Percentiles rank a stretch among this genome's conserved stretches.
Evolutionary conservation across 2,888 invertebrate species (phyloP).

Genomic region (Piscicola geometra): DNA sequence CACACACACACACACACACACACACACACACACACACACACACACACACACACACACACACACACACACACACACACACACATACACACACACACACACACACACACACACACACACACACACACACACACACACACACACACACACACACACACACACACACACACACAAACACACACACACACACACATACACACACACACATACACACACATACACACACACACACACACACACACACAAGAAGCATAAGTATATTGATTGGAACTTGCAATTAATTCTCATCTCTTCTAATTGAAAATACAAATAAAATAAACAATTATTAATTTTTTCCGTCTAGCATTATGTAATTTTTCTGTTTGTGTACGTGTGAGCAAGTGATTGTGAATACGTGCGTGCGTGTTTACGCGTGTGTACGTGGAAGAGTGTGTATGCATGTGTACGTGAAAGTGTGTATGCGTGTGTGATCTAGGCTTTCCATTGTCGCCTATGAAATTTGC

Average conservation of each 20-base stretch:
- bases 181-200: too few relatives aligned
- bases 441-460: background rate
- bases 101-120: constrained; percentile 19
- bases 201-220: too few relatives aligned
- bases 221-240: too few relatives aligned
- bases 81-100: constrained; percentile 12
- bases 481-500: too few relatives aligned
- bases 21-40: constrained; percentile 19
- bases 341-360: background rate
- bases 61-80: constrained; percentile 19
- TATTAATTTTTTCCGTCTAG: background rate
- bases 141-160: constrained; percentile 19
- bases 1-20: constrained; percentile 16
- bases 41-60: constrained; percentile 19
- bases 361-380: background rate
- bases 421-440: background rate
- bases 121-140: constrained; percentile 19
- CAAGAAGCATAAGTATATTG: too few relatives aligned
- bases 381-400: background rate
- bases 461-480: too few relatives aligned
- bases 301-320: background rate
- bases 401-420: background rate
- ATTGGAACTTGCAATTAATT: background rate
- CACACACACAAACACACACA: background rate
- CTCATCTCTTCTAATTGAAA: background rate